Base-by-base conservation (phyloP, 2,888 invertebrate species). In the Nemotelus pantherinus region DNA sequence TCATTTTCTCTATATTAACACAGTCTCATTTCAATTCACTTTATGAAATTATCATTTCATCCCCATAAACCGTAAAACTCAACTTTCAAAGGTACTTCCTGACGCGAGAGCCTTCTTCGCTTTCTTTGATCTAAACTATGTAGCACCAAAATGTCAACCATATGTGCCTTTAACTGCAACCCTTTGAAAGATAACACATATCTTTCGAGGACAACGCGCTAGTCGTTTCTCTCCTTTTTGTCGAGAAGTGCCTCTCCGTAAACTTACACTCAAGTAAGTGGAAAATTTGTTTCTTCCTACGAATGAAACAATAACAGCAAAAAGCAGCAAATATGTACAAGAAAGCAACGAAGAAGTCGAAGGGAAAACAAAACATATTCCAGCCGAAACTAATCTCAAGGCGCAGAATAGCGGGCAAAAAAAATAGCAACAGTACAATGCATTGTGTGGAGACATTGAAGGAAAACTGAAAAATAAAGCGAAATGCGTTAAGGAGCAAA, bases 201-300 rank as follows among this genome's bases (percentile, higher is more conserved):
- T 25, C 25, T 25, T 25, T 25, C 25, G 25, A 25, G 25, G 25
- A 25, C 25, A 25, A 25, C 25, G 25, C 25, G 25, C 25, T 25
- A 25, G 25, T 1, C 25, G 25, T 25, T 25, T 25, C 25, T 25
- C 0, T 25, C 25, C 25, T 25, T 25, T 25, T 25, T 25, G 25
- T 25, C 25, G 75, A 25, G 67, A 79, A 79, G 77, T 77, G 76
- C 76, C 79, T 78, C 76, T 78, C 76, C 79, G 67, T 79, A 79
- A 79, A 79, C 76, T 79, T 79, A 78, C 79, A 79, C 78, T 79
- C 78, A 79, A 79, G 78, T 78, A 78, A 79, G 79, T 79, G 74
- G 79, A 79, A 79, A 79, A 79, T 79, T 79, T 76, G 77, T 77
- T 79, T 77, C 70, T 75, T 77, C 65, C 67, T 53, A 65, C 39